Evolutionary conservation across 2,888 invertebrate species (phyloP), one percentile per base, ranked within the genome.

Genomic region (Lepetodrilus schrolli): DNA sequence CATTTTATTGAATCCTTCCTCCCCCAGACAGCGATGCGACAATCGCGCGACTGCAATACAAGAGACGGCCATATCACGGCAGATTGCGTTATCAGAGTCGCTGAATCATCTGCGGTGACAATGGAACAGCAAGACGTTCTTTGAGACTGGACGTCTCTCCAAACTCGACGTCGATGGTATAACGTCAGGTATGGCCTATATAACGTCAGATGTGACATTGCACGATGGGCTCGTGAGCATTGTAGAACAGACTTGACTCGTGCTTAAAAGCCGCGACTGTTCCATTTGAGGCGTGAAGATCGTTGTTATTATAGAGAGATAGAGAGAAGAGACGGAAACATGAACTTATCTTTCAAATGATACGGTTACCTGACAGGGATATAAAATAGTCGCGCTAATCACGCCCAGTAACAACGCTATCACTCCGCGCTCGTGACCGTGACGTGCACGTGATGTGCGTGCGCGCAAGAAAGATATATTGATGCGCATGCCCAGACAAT

Each of bases 1-100:
- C 30, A n/a, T 58, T 58, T 34, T 58, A 58, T 58, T 58, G 58
- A 58, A 58, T 58, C 26, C 21, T 58, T 30, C 58, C 58, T 30
- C 7, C 30, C 21, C 30, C 58, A 58, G 26, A 58, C 34, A 58
- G 58, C 30, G 58, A 58, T 26, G 58, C 30, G 30, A 58, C 58
- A 17, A 58, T 58, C 58, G 58, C 26, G 30, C 30, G 7, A 7
- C 26, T 58, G 58, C 30, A 34, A 58, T 26, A 34, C 30, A n/a
- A 58, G 30, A 17, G 34, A 30, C 58, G 58, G 34, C 58, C 30
- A n/a, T 5, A 23, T 58, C 34, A 34, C 58, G 30, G 58, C 58
- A 58, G 58, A 26, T 58, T 58, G 58, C 8, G 10, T n/a, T 30
- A 34, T 30, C 26, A 17, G 26, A 23, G 17, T 30, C 34, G 26